Percentiles rank a stretch among this genome's conserved stretches.
Evolutionary conservation across 2,113 vertebrate genomes (phyloP).

Genomic region (Barbus barbus): DNA sequence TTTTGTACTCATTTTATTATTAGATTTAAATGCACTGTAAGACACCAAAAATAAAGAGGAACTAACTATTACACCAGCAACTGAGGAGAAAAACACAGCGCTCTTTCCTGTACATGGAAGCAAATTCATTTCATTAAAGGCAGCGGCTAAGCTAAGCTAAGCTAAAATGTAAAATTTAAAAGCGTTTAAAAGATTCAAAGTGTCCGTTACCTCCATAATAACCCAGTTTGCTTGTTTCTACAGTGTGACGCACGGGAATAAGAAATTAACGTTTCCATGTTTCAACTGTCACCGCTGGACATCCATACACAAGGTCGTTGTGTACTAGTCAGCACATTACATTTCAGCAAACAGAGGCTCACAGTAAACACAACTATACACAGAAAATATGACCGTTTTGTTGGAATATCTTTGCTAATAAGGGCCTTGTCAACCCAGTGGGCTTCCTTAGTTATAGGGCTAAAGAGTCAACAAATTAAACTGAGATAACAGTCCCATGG

Average conservation of each 20-base stretch:
- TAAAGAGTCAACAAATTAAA: neutral
- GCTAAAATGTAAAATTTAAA: constrained; percentile 36
- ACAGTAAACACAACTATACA: neutral
- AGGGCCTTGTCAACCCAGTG: neutral
- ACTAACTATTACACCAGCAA: constrained; percentile 31
- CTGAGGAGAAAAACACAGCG: constrained; percentile 23
- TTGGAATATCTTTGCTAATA: neutral
- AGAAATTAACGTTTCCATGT: neutral
- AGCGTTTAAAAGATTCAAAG: constrained; percentile 30
- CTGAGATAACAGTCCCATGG: neutral
- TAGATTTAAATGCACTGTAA: neutral
- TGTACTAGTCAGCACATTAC: neutral
- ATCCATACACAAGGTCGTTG: neutral
- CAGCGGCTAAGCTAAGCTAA: constrained; percentile 19
- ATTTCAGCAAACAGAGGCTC: constrained; percentile 18
- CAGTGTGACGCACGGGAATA: neutral
- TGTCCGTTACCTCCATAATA: neutral
- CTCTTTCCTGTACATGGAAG: constrained; percentile 51
- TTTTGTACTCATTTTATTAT: neutral
- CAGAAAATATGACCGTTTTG: neutral
- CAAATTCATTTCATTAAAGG: constrained; percentile 36
- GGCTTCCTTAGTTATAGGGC: neutral
- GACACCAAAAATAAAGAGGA: constrained; percentile 11
- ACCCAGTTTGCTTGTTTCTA: neutral
- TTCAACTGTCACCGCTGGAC: neutral